Conservation (phyloP, 1,140 invertebrate genomes). For the Sinonovacula constricta region DNA sequence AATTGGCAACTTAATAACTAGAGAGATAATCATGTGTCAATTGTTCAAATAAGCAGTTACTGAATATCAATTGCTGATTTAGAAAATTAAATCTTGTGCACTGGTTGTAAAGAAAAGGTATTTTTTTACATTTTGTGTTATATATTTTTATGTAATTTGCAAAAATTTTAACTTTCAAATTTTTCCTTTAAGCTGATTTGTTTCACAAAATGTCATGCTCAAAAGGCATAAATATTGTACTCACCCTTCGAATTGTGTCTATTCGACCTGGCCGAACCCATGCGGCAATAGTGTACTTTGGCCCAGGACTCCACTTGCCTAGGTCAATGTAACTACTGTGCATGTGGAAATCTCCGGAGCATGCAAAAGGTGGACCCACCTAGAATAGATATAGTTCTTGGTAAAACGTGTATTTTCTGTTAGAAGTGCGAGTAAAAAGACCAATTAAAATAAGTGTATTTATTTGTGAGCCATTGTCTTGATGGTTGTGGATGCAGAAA, state of each 20-base stretch:
- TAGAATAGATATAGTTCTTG: conserved; percentile 32
- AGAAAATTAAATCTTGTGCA: neutral
- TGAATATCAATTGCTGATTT: neutral
- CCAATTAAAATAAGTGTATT: too few relatives aligned
- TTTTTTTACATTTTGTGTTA: neutral
- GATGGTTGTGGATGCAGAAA: too few relatives aligned
- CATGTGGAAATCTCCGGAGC: conserved; percentile 59
- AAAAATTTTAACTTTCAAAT: neutral
- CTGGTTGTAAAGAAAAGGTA: neutral
- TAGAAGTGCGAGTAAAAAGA: too few relatives aligned
- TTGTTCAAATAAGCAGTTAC: too few relatives aligned
- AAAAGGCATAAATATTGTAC: too few relatives aligned
- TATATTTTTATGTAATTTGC: neutral
- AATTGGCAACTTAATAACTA: too few relatives aligned
- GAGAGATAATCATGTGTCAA: too few relatives aligned
- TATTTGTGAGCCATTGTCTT: too few relatives aligned
- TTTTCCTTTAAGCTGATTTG: neutral
- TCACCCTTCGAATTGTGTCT: conserved; percentile 60
- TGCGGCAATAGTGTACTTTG: conserved; percentile 64
- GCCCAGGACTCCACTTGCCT: conserved; percentile 64
- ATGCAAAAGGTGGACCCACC: conserved; percentile 70
- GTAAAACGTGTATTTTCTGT: too few relatives aligned
- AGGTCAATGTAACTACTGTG: conserved; percentile 59
- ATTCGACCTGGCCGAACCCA: conserved; percentile 63
- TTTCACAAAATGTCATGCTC: neutral